Percentiles rank a stretch among this genome's conserved stretches.
These are phyloP conservation scores for Scolopax rusticola DNA, from an alignment of 2,797 vertebrate species.

Conservation along the genomic window DNA sequence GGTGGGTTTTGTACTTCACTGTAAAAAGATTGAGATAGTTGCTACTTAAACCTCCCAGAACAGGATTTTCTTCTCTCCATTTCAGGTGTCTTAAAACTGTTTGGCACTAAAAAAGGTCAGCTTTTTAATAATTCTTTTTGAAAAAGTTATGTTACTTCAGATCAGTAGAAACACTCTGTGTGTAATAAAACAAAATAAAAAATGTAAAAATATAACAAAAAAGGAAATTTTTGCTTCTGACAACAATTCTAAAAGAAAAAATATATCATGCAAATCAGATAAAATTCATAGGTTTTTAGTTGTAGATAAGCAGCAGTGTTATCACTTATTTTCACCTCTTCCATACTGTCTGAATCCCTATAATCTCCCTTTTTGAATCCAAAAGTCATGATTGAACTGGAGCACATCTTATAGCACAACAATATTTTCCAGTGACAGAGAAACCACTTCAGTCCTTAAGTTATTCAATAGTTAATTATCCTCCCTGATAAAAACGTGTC, in stretches of 20 bases:
- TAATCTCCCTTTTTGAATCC: not conserved
- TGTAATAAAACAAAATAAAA: not conserved
- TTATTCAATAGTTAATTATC: conserved; percentile 14
- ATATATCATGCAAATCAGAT: not conserved
- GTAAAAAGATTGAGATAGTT: not conserved
- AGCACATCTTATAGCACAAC: not conserved
- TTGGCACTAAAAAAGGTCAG: not conserved
- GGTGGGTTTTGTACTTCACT: not conserved
- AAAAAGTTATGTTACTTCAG: not conserved
- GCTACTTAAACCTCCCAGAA: not conserved
- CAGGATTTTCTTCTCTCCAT: not conserved
- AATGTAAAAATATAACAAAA: not conserved
- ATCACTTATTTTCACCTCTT: not conserved
- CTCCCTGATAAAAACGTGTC: not conserved
- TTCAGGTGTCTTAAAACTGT: not conserved
- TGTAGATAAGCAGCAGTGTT: not conserved
- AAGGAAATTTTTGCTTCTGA: not conserved
- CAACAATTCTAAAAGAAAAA: not conserved
- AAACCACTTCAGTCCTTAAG: not conserved
- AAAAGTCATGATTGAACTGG: not conserved
- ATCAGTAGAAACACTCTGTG: not conserved
- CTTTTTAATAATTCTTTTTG: not conserved
- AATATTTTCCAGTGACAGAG: not conserved
- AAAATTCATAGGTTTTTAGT: not conserved
- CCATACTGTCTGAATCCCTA: not conserved